Conservation (phyloP, 2,113 vertebrate genomes). For the Xenopus tropicalis region DNA sequence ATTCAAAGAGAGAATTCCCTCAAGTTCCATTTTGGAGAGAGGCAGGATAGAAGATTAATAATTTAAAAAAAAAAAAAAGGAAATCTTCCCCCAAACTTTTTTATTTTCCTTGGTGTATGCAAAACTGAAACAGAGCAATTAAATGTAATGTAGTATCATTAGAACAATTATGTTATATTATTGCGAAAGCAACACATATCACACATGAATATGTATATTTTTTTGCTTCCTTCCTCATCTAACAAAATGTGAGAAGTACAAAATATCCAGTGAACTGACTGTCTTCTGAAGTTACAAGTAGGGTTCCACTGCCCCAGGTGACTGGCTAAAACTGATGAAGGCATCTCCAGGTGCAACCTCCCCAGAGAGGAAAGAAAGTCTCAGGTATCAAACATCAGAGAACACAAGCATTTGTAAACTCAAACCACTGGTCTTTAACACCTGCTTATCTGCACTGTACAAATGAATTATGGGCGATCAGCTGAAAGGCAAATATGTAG, state of each 20-base stretch:
- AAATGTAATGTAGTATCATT: too few relatives aligned
- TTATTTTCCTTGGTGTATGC: too few relatives aligned
- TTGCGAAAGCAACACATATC: too few relatives aligned
- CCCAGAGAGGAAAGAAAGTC: constrained; percentile 33
- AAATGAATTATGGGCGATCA: constrained; percentile 15
- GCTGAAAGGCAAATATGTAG: constrained; percentile 7
- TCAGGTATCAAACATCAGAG: constrained; percentile 41
- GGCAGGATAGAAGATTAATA: too few relatives aligned
- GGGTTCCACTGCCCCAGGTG: constrained; percentile 32
- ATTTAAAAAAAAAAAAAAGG: too few relatives aligned
- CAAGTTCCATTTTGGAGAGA: too few relatives aligned
- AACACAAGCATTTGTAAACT: constrained; percentile 24
- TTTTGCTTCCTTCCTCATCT: too few relatives aligned
- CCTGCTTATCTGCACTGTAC: constrained; percentile 31
- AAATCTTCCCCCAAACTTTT: too few relatives aligned
- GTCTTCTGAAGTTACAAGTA: constrained; percentile 11
- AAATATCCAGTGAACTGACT: constrained; percentile 6
- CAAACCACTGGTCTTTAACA: constrained; percentile 30
- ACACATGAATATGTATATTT: too few relatives aligned
- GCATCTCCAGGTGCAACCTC: constrained; percentile 34
- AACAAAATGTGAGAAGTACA: not conserved
- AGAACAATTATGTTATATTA: too few relatives aligned
- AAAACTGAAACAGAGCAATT: too few relatives aligned
- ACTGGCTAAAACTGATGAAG: constrained; percentile 32
- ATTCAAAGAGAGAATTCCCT: too few relatives aligned